Evolutionary conservation across 2,888 invertebrate species (phyloP), one percentile per base, ranked within the genome.

Genomic region (Pseudolycoriella hygida): DNA sequence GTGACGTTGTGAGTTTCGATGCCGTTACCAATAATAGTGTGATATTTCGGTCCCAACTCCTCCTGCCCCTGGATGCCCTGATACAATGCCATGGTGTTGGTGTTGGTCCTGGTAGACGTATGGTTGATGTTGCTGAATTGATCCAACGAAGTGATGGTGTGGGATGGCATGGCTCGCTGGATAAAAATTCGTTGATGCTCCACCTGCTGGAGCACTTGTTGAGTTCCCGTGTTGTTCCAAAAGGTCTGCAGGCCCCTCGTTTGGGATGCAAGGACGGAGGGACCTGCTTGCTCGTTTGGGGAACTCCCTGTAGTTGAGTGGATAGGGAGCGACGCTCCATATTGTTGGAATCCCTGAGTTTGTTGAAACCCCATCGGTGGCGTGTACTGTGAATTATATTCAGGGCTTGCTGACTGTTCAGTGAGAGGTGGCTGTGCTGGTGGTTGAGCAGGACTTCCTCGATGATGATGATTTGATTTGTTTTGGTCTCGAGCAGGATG

Each of bases 281-380:
- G 85, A 82, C 86, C 86, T 85, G 86, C 86, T 76, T 83, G 81
- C 84, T 84, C 84, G 86, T 87, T 87, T 86, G 86, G 86, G 85
- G 85, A 81, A 85, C 82, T 82, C 71, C 76, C 62, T 52, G 49
- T 45, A 37, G 45, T 66, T 66, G 67, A 74, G 57, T 68, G 67
- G 72, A 65, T 39, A 47, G 48, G 5, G 4, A 25, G 25, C 25
- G 25, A 67, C 47, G 71, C 60, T 52, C 74, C 68, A 48, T 77
- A 76, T 55, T 76, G 76, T 55, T 48, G 47, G 38, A 47, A 46
- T 39, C 49, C 48, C 44, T 47, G 49, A 40, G 48, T 51, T 45
- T 51, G 54, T 41, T 47, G 51, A 30, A 58, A 53, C 42, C 52
- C 51, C 45, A 50, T 50, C 41, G 53, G 52, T 17, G 41, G 19